Conservation (phyloP, 1,140 invertebrate species). For the Temnothorax curvispinosus region DNA sequence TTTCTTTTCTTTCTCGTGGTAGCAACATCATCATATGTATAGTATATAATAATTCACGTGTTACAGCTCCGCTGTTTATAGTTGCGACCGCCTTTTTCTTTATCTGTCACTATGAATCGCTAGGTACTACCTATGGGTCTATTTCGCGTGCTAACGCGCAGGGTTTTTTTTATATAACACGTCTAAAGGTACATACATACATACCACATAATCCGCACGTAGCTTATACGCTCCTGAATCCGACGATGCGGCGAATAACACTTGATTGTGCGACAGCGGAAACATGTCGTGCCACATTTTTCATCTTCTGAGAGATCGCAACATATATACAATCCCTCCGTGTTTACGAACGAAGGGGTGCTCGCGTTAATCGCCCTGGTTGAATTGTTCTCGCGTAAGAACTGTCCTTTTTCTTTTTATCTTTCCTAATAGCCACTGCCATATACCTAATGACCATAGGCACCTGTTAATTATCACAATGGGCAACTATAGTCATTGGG, state of each 20-base stretch:
- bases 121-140: slow-evolving; percentile 33
- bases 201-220: slow-evolving; percentile 23
- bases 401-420: background rate
- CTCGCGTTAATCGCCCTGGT: slow-evolving; percentile 23
- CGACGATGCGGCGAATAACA: background rate
- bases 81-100: background rate
- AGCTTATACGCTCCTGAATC: background rate
- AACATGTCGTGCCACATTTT: background rate
- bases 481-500: background rate
- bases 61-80: slow-evolving; percentile 6
- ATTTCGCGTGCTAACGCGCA: slow-evolving; percentile 7
- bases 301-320: background rate
- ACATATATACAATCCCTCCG: background rate
- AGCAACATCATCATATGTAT: slow-evolving; percentile 32
- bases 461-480: background rate
- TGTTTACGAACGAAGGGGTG: background rate
- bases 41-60: slow-evolving; percentile 44
- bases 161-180: background rate
- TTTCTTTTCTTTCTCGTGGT: background rate
- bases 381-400: slow-evolving; percentile 11
- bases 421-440: background rate
- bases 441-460: background rate
- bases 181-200: slow-evolving; percentile 34
- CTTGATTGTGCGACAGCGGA: slow-evolving; percentile 18
- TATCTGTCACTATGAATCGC: slow-evolving; percentile 2